phyloP scores from a whole-genome alignment of 1,140 invertebrate genomes.

The Hypsibius dujardini region DNA sequence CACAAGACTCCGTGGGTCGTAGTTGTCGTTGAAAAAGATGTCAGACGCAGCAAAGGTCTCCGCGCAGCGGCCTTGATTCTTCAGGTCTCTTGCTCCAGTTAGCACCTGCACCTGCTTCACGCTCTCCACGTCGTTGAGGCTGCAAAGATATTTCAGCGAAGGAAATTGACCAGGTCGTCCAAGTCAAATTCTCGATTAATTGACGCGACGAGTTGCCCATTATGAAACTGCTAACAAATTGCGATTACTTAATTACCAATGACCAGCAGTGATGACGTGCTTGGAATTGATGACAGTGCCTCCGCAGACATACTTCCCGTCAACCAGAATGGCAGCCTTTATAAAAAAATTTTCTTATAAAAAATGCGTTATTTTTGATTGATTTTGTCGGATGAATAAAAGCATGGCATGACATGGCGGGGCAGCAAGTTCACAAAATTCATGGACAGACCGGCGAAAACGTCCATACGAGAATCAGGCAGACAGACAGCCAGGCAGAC shows the following conservation, averaged over 20 bases:
- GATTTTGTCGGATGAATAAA: no score
- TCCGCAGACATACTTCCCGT: conserved; percentile 13
- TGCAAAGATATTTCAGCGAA: no score
- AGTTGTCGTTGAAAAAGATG: neutral
- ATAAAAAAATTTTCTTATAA: no score
- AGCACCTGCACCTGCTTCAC: neutral
- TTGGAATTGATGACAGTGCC: neutral
- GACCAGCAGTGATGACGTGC: neutral
- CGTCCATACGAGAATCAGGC: no score
- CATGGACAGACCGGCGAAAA: no score
- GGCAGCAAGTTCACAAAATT: no score
- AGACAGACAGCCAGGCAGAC: no score
- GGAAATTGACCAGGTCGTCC: no score
- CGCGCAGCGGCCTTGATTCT: neutral
- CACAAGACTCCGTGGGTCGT: neutral
- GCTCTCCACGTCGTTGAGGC: conserved; percentile 11
- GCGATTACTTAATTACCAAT: neutral
- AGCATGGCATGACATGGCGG: no score
- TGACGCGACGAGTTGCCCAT: no score
- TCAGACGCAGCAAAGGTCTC: neutral
- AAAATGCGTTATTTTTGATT: no score
- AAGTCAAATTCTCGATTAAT: no score
- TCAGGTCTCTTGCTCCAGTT: neutral
- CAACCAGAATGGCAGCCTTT: conserved; percentile 8
- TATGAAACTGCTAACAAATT: neutral